Evolutionary conservation across 1,140 invertebrate genomes (phyloP).

Genomic region (Drosophila prosaltans): DNA sequence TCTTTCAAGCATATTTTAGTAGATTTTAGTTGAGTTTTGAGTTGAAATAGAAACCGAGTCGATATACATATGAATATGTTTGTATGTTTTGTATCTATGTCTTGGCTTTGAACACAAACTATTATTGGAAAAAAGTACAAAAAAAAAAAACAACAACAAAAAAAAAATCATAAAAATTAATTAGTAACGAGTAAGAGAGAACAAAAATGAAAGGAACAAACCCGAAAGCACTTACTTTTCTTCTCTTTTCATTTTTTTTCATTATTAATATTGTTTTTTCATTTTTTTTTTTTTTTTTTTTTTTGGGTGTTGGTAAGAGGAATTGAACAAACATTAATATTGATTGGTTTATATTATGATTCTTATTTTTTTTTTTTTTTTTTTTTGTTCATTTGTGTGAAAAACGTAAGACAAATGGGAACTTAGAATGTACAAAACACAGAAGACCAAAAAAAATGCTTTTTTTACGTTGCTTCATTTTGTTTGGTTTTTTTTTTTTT

Average conservation of each 20-base stretch:
- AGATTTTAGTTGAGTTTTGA: background rate
- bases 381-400: slow-evolving; percentile 44
- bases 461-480: background rate
- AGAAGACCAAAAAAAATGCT: slow-evolving; percentile 42
- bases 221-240: slow-evolving; percentile 67
- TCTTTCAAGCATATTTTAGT: slow-evolving; percentile 2
- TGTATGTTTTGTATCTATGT: slow-evolving; percentile 30
- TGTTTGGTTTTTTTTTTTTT: background rate
- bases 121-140: slow-evolving; percentile 29
- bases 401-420: slow-evolving; percentile 62
- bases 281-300: slow-evolving; percentile 23
- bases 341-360: slow-evolving; percentile 47
- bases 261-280: background rate
- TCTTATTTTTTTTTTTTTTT: slow-evolving; percentile 41
- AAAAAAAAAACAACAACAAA: background rate
- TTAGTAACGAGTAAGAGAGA: slow-evolving; percentile 53
- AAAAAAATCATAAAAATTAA: slow-evolving; percentile 56
- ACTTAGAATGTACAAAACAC: slow-evolving; percentile 53
- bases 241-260: slow-evolving; percentile 7
- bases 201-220: slow-evolving; percentile 60
- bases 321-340: slow-evolving; percentile 53
- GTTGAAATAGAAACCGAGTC: background rate
- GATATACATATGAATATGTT: background rate
- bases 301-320: slow-evolving; percentile 32
- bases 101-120: slow-evolving; percentile 69